Base-by-base conservation (phyloP, 2,113 vertebrate genomes). In the Neopipo cinnamomea region DNA sequence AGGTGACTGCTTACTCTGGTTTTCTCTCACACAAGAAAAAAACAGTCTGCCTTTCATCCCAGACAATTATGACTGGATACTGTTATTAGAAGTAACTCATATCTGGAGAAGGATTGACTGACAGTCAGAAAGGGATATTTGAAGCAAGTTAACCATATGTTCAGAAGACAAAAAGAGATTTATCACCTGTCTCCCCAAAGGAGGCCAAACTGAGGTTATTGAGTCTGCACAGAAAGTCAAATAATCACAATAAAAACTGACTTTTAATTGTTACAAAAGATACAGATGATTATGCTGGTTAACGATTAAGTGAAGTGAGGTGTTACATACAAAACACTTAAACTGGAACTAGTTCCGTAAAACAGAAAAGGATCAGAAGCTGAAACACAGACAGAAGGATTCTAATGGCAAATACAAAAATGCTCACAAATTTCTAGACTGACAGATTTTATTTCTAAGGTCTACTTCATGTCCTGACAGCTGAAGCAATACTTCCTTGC, bases 191-290 rank as follows among this genome's bases (percentile, higher is more conserved):
- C 70, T 89, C 77, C 50, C 65, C 42, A 86, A 14, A 89, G 47
- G 55, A 89, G 68, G 76, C 76, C 68, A 91, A 56, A 31, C 31
- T 58, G 37, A 81, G 53, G 72, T 95, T 95, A 92, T 49, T 91
- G 72, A 92, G 84, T 93, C 78, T 89, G 49, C 56, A 78, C 28
- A 89, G 74, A 76, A 91, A 94, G 82, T 75, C 70, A 96, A 88
- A 94, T 93, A 95, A 93, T 89, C 7, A 2, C 39, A 71, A 71
- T 63, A 63, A 77, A 81, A 89, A 33, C 81, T 79, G 42, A 59
- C 49, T 94, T 81, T 94, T 81, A 67, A 55, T 70, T 72, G 21
- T 35, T 89, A 80, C 44, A 61, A 75, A 92, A 71, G 70, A 72
- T 49, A 56, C 16, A 61, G 63, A 56, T 44, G n/a, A 37, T 31